Conservation (phyloP, 2,888 invertebrate genomes). For the Steinernema carpocapsae region DNA sequence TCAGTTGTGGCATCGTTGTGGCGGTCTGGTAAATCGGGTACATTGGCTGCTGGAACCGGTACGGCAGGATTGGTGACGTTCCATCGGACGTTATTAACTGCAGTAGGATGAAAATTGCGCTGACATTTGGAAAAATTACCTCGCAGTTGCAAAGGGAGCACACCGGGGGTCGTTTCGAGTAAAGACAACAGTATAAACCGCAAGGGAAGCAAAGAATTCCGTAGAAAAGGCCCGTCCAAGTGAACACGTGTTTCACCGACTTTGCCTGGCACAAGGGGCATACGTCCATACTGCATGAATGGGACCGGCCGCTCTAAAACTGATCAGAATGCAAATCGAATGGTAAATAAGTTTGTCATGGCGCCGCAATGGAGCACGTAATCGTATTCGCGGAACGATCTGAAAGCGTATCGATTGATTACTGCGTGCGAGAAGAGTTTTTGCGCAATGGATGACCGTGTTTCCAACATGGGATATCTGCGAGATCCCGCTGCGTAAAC, state of each 20-base stretch:
- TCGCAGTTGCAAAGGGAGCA: conserved; percentile 58
- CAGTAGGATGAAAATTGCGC: neutral
- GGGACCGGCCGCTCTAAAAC: neutral
- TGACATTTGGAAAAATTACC: conserved; percentile 42
- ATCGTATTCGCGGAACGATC: neutral
- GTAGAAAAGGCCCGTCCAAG: conserved; percentile 53
- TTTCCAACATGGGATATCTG: too few relatives aligned
- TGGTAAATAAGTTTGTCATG: neutral
- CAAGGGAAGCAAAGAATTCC: conserved; percentile 65
- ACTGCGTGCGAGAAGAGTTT: neutral
- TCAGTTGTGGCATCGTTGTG: neutral
- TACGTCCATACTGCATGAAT: conserved; percentile 21
- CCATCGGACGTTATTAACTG: conserved; percentile 43
- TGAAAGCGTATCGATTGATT: conserved; percentile 20
- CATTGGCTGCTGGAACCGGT: neutral
- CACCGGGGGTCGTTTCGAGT: conserved; percentile 45
- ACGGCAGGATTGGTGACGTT: conserved; percentile 36
- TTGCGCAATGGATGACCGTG: neutral
- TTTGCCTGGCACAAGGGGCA: conserved; percentile 49
- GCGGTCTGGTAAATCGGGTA: neutral
- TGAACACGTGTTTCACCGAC: conserved; percentile 41
- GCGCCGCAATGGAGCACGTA: neutral
- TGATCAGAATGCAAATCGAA: neutral
- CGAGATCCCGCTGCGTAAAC: too few relatives aligned
- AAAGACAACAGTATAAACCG: conserved; percentile 61